Evolutionary conservation across 2,888 invertebrate genomes (phyloP).

Genomic region (Abrostola triplasia): DNA sequence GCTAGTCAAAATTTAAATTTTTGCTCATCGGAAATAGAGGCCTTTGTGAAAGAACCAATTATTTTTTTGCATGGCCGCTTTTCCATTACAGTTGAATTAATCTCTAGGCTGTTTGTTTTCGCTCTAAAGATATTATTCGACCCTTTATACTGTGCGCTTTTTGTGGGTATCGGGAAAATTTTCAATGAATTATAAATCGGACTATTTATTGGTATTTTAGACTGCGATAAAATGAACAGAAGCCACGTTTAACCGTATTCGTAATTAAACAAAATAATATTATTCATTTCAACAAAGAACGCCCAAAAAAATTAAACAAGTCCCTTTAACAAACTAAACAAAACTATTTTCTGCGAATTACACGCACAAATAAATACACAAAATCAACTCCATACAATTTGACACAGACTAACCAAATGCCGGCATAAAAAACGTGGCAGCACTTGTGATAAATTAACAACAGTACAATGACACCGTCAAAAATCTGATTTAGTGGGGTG

Average conservation of each 20-base stretch:
- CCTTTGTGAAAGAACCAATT: constrained; percentile 80
- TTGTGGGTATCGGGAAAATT: constrained; percentile 45
- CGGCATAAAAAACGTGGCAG: constrained; percentile 51
- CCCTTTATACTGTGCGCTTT: constrained; percentile 47
- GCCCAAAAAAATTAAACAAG: not conserved
- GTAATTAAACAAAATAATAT: not conserved
- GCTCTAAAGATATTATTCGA: constrained; percentile 65
- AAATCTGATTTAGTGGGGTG: constrained; percentile 79
- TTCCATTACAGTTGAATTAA: constrained; percentile 79
- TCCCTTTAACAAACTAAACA: not conserved
- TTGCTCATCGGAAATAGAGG: constrained; percentile 74
- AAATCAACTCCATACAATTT: constrained; percentile 43
- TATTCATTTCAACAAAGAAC: not conserved
- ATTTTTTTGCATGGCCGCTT: constrained; percentile 83
- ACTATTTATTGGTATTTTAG: constrained; percentile 1
- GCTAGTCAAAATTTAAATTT: constrained; percentile 65
- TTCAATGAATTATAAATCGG: constrained; percentile 32
- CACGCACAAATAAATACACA: constrained; percentile 24
- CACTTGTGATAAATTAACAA: constrained; percentile 75
- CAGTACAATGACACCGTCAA: constrained; percentile 69
- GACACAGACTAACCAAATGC: constrained; percentile 32
- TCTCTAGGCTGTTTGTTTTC: constrained; percentile 73
- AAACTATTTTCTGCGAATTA: constrained; percentile 13
- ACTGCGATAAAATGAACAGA: too few species aligned
- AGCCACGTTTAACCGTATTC: not conserved